A percentile compares a stretch with the other conserved stretches of the same genome.
Conservation (phyloP, 2,888 invertebrate species). For the Rhyacophila evoluta region DNA sequence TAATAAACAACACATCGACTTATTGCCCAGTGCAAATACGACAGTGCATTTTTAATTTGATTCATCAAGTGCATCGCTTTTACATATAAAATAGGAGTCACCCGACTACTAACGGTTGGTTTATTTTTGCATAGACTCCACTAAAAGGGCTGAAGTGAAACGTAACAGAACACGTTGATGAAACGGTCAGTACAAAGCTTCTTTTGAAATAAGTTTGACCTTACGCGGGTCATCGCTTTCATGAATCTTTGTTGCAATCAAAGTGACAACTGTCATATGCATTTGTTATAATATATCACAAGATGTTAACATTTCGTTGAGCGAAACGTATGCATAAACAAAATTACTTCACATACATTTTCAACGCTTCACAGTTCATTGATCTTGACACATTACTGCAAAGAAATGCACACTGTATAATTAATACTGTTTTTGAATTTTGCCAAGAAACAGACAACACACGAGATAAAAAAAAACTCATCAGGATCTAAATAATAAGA, state of each 20-base stretch:
- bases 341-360: not conserved
- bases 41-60: no score
- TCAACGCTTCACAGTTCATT: not conserved
- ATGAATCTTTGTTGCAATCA: not conserved
- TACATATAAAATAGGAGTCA: no score
- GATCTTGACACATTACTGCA: not conserved
- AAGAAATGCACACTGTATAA: not conserved
- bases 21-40: no score
- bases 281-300: not conserved
- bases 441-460: no score
- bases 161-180: no score
- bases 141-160: no score
- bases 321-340: not conserved
- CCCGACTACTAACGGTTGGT: no score
- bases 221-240: not conserved
- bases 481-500: no score
- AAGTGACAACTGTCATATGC: not conserved
- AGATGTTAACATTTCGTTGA: not conserved
- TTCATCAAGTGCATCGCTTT: no score
- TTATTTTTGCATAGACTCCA: no score
- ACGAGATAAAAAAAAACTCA: no score
- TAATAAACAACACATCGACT: no score
- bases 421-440: not conserved
- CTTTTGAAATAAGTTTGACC: slow-evolving; percentile 1
- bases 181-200: not conserved